phyloP scores from a whole-genome alignment of 2,797 vertebrate species.

The Staurois parvus region DNA sequence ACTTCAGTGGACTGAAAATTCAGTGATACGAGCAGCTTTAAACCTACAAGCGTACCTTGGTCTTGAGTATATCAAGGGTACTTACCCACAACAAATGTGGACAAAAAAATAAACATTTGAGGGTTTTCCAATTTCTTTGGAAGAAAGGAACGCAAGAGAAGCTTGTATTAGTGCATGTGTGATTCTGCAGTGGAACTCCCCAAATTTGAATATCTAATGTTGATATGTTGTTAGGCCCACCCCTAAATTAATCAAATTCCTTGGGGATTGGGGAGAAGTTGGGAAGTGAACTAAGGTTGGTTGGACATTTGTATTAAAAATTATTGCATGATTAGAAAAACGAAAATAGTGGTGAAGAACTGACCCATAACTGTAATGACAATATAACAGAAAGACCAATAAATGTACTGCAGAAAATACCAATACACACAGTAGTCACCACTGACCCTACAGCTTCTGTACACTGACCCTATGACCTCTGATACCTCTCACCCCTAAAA shows the following conservation, averaged over 20 bases:
- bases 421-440: background rate
- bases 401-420: background rate
- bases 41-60: background rate
- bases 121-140: background rate
- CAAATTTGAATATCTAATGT: background rate
- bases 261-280: background rate
- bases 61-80: background rate
- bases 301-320: background rate
- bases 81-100: background rate
- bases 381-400: background rate
- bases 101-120: no score
- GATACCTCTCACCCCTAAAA: constrained; percentile 9
- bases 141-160: background rate
- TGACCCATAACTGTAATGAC: background rate
- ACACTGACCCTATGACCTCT: constrained; percentile 44
- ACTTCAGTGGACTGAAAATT: background rate
- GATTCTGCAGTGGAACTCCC: background rate
- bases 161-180: no score
- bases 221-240: background rate
- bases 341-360: background rate
- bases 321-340: background rate
- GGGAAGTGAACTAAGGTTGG: no score
- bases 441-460: background rate
- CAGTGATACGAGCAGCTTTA: background rate
- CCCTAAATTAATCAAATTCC: no score